These are phyloP conservation scores for Lethocerus indicus DNA, from an alignment of 1,140 invertebrate genomes.

Conservation along the genomic window DNA sequence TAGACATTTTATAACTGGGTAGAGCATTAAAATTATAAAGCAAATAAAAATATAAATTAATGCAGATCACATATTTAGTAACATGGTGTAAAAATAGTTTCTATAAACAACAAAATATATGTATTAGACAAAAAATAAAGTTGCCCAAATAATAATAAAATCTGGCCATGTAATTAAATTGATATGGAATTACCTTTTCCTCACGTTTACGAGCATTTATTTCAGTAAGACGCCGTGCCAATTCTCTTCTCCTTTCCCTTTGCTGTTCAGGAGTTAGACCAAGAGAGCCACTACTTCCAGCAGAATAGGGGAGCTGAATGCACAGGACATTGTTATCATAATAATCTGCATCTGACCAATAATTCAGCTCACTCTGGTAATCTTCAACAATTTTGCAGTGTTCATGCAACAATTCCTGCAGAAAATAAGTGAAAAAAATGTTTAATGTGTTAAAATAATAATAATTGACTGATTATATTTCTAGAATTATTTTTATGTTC, in stretches of 20 bases:
- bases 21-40: no score
- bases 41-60: no score
- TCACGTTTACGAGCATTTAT: slow-evolving; percentile 73
- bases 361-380: slow-evolving; percentile 59
- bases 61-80: not conserved
- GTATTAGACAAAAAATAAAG: no score
- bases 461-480: not conserved
- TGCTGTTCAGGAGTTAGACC: slow-evolving; percentile 47
- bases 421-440: slow-evolving; percentile 2
- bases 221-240: slow-evolving; percentile 61
- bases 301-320: slow-evolving; percentile 66
- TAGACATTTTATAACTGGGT: no score
- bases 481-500: no score
- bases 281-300: slow-evolving; percentile 31
- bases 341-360: slow-evolving; percentile 65
- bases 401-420: slow-evolving; percentile 60
- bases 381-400: slow-evolving; percentile 60
- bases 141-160: no score
- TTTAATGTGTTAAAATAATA: not conserved
- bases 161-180: no score
- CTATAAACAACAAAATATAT: no score
- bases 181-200: slow-evolving; percentile 40
- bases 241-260: slow-evolving; percentile 66
- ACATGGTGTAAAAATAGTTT: no score
- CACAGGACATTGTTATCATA: slow-evolving; percentile 70